These are phyloP conservation scores for Unio delphinus DNA, from an alignment of 2,888 invertebrate genomes.

Conservation along the genomic window DNA sequence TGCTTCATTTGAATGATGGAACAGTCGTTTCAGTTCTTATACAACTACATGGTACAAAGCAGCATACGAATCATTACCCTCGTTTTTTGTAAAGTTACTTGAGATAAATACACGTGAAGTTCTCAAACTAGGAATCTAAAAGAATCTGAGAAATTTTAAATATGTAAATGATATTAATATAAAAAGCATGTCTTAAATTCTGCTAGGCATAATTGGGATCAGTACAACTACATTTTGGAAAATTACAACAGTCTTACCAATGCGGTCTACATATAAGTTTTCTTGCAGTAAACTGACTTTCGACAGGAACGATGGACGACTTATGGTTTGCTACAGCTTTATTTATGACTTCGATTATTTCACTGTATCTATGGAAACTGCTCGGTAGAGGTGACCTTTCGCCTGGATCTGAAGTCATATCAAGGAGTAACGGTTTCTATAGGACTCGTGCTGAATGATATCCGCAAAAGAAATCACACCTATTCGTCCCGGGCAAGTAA, in stretches of 20 bases:
- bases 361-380: constrained; percentile 23
- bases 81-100: too few species aligned
- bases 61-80: too few species aligned
- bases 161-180: too few species aligned
- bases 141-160: too few species aligned
- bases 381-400: constrained; percentile 68
- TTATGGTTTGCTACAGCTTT: constrained; percentile 51
- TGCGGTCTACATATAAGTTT: constrained; percentile 64
- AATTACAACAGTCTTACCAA: constrained; percentile 70
- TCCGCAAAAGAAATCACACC: constrained; percentile 49
- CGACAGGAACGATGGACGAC: constrained; percentile 43
- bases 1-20: too few species aligned
- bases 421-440: constrained; percentile 71
- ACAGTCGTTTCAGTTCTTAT: too few species aligned
- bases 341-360: constrained; percentile 31
- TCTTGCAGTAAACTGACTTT: constrained; percentile 53
- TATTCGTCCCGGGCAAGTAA: constrained; percentile 57
- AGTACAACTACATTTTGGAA: constrained; percentile 59
- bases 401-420: constrained; percentile 71
- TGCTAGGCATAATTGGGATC: constrained; percentile 27
- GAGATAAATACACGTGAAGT: too few species aligned
- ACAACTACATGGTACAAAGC: too few species aligned
- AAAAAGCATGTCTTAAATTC: too few species aligned
- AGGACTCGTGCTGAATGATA: constrained; percentile 64
- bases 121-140: too few species aligned